phyloP scores from a whole-genome alignment of 2,888 invertebrate genomes.

The Lithophane semibrunnea region DNA sequence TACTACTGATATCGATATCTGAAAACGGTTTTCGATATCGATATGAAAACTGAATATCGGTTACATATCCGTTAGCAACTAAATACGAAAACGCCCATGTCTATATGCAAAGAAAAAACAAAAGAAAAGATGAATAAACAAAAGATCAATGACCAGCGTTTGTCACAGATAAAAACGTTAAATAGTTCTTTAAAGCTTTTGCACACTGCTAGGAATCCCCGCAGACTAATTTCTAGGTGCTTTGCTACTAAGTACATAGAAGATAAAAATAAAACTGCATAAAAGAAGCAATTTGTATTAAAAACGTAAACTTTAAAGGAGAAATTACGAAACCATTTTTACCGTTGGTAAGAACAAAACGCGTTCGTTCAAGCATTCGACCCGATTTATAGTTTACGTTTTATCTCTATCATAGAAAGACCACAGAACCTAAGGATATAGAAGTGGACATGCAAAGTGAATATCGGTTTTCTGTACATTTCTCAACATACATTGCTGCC shows the following conservation, averaged over 20 bases:
- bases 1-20: too few relatives aligned
- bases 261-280: conserved; percentile 19
- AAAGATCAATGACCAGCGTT: conserved; percentile 3
- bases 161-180: conserved; percentile 1
- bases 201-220: neutral
- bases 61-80: too few relatives aligned
- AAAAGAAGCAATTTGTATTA: conserved; percentile 23
- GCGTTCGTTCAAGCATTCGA: conserved; percentile 4
- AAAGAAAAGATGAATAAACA: neutral
- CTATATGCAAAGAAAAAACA: neutral
- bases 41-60: too few relatives aligned
- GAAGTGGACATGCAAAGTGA: neutral
- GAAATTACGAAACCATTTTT: conserved; percentile 18
- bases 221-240: conserved; percentile 16
- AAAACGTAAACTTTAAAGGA: neutral
- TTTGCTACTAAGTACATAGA: conserved; percentile 18
- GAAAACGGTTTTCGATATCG: too few relatives aligned
- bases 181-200: conserved; percentile 7
- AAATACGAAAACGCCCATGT: too few relatives aligned
- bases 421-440: conserved; percentile 3
- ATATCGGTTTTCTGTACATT: conserved; percentile 7
- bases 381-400: conserved; percentile 22
- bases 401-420: conserved; percentile 9
- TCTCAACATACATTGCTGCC: neutral
- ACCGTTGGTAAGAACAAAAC: conserved; percentile 7